phyloP scores from a whole-genome alignment of 1,140 invertebrate species.

The Heterodera schachtii region DNA sequence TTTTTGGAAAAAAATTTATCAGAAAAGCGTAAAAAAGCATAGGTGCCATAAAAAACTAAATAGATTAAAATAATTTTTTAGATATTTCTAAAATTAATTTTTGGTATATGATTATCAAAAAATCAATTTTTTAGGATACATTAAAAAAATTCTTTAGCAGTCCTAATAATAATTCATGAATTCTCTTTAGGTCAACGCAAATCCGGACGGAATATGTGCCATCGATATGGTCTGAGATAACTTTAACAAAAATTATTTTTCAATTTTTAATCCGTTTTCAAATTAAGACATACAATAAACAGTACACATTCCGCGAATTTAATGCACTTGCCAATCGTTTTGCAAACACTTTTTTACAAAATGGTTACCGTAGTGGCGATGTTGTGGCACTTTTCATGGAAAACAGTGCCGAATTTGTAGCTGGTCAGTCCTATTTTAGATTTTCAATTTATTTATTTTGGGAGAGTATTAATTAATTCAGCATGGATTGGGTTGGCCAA shows the following conservation, averaged over 20 bases:
- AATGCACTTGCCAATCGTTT: slow-evolving; percentile 56
- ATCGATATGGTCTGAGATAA: slow-evolving; percentile 49
- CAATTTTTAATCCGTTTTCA: not conserved
- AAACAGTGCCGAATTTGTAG: slow-evolving; percentile 67
- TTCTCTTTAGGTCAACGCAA: not conserved
- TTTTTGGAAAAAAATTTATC: too few relatives aligned
- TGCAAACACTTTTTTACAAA: slow-evolving; percentile 65
- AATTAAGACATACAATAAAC: slow-evolving; percentile 28
- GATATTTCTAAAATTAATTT: too few relatives aligned
- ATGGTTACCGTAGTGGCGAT: slow-evolving; percentile 76
- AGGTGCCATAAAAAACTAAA: too few relatives aligned
- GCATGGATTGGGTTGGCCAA: slow-evolving; percentile 68
- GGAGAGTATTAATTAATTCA: not conserved
- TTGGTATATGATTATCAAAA: too few relatives aligned
- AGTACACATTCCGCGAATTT: slow-evolving; percentile 58
- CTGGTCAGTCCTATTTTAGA: slow-evolving; percentile 17
- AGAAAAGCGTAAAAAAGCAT: too few relatives aligned
- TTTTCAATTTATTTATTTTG: not conserved
- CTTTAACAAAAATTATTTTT: not conserved
- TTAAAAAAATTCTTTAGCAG: too few relatives aligned
- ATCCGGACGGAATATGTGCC: slow-evolving; percentile 49
- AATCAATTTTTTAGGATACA: too few relatives aligned
- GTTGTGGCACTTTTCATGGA: slow-evolving; percentile 84
- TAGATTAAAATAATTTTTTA: too few relatives aligned
- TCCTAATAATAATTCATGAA: not conserved